Percentiles rank a stretch among this genome's conserved stretches.
Evolutionary conservation across 2,113 vertebrate genomes (phyloP).

Genomic region (Machaerirhynchus nigripectus): DNA sequence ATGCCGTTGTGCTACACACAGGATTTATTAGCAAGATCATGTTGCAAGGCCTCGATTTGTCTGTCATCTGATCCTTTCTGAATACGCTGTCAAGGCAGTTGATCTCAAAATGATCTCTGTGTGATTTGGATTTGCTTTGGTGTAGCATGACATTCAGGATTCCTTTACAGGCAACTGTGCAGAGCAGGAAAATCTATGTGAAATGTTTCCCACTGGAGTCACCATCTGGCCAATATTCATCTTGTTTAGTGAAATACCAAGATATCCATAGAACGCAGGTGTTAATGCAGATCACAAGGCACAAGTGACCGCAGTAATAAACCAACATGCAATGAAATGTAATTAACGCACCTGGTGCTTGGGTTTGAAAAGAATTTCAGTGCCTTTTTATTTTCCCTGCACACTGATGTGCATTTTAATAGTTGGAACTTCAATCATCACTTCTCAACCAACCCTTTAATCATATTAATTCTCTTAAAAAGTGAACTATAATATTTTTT

Average conservation of each 20-base stretch:
- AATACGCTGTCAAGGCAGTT: background rate
- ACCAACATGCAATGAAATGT: conserved; percentile 65
- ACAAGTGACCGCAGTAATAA: conserved; percentile 66
- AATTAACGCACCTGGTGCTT: conserved; percentile 72
- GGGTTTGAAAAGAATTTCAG: background rate
- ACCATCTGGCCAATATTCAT: conserved; percentile 77
- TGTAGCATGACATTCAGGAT: conserved; percentile 67
- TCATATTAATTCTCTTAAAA: conserved; percentile 11
- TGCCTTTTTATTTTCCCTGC: conserved; percentile 25
- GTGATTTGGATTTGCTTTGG: conserved; percentile 26
- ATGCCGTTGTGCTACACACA: background rate
- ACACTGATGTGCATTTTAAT: background rate
- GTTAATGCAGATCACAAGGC: conserved; percentile 60
- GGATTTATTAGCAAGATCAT: background rate
- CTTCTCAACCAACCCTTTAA: background rate
- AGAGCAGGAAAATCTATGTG: conserved; percentile 47
- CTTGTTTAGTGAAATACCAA: conserved; percentile 67
- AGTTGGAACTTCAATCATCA: background rate
- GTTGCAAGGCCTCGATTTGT: background rate
- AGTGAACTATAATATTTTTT: background rate
- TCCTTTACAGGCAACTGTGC: conserved; percentile 68
- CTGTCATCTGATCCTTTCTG: background rate
- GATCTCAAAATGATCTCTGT: background rate
- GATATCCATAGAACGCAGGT: conserved; percentile 67
- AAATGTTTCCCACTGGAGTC: conserved; percentile 67